phyloP scores from a whole-genome alignment of 2,113 vertebrate genomes.

The Mustelus asterias region DNA sequence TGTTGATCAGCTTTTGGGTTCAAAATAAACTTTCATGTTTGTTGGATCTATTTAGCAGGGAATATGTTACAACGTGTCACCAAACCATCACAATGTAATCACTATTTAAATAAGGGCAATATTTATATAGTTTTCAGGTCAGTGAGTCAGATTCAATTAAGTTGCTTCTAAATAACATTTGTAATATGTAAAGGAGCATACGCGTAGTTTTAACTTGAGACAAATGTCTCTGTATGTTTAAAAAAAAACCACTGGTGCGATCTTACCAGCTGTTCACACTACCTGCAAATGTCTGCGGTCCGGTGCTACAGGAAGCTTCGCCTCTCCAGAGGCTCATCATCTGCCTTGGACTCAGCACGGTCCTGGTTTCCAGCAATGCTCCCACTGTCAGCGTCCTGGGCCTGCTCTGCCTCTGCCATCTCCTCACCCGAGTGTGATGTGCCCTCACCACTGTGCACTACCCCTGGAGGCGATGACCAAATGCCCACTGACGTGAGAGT shows the following conservation, averaged over 20 bases:
- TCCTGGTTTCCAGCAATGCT: too few species aligned
- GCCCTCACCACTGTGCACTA: too few species aligned
- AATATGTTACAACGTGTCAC: background rate
- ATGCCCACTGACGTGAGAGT: too few species aligned
- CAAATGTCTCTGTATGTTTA: background rate
- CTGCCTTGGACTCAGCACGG: too few species aligned
- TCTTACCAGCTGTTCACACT: too few species aligned
- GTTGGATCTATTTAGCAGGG: background rate
- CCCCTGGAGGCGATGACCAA: too few species aligned
- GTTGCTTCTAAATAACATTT: background rate
- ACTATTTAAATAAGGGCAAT: background rate
- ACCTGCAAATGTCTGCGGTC: too few species aligned
- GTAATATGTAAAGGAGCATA: background rate
- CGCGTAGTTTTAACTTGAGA: background rate
- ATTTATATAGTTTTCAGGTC: background rate
- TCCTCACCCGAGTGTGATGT: too few species aligned
- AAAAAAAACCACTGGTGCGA: background rate
- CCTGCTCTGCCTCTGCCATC: too few species aligned
- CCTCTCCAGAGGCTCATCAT: too few species aligned
- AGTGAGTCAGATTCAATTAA: background rate
- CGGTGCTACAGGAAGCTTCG: too few species aligned
- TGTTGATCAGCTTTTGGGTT: background rate
- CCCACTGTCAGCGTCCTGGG: too few species aligned
- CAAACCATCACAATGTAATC: background rate
- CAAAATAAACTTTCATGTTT: background rate